These are phyloP conservation scores for Cisticola juncidis DNA, from an alignment of 2,113 vertebrate species.

Conservation along the genomic window DNA sequence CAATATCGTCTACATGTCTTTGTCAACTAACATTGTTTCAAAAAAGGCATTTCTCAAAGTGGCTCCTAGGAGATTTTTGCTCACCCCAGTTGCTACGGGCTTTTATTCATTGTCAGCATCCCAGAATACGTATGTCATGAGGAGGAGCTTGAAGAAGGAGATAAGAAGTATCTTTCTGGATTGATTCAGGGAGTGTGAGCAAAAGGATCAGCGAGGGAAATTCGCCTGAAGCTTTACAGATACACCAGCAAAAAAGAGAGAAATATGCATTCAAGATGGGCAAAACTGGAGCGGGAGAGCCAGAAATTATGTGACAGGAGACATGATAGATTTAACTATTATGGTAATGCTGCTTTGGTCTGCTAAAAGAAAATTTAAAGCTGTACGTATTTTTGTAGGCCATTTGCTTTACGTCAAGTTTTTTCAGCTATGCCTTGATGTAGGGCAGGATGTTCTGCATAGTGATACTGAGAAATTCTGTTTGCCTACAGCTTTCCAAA, in stretches of 20 bases:
- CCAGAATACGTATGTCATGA: not conserved
- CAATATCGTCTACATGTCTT: not conserved
- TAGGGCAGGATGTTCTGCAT: constrained; percentile 15
- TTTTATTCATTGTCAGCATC: not conserved
- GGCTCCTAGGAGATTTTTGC: not conserved
- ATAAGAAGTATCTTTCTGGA: not conserved
- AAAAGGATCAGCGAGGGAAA: not conserved
- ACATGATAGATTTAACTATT: constrained; percentile 34
- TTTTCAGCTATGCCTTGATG: constrained; percentile 10
- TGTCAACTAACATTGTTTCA: not conserved
- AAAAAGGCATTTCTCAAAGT: not conserved
- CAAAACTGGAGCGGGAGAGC: not conserved
- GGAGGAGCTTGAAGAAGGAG: not conserved
- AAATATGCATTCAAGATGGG: not conserved
- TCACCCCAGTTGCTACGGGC: not conserved
- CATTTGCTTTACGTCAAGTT: not conserved
- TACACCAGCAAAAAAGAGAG: not conserved
- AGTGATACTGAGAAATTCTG: constrained; percentile 28
- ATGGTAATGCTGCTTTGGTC: constrained; percentile 46
- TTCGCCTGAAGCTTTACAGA: not conserved
- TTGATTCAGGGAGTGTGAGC: not conserved
- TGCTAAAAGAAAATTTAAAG: constrained; percentile 34
- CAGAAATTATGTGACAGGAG: constrained; percentile 20
- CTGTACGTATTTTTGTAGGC: constrained; percentile 42
- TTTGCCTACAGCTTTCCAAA: constrained; percentile 53